Evolutionary conservation across 2,888 invertebrate genomes (phyloP).

Genomic region (Phorcus lineatus): DNA sequence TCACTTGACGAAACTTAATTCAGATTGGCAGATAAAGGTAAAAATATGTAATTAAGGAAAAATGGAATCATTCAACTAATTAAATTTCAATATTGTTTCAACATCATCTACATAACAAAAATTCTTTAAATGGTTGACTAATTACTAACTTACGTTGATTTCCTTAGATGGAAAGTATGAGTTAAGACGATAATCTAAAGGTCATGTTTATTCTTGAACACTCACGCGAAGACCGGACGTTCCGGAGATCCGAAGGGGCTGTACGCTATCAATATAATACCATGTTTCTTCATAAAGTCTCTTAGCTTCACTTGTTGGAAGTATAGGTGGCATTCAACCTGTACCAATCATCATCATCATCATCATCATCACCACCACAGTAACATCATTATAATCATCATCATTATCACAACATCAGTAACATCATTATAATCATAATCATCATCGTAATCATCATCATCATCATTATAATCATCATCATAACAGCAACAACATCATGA

Average conservation of each 20-base stretch:
- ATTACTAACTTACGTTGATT: no score
- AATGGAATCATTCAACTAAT: no score
- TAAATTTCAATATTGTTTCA: no score
- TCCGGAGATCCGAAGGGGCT: constrained; percentile 37
- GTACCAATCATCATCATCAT: neutral
- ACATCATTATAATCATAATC: neutral
- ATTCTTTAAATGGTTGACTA: no score
- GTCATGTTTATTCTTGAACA: neutral
- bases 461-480: no score
- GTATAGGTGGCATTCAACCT: constrained; percentile 42
- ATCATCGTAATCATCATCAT: neutral
- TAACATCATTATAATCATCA: neutral
- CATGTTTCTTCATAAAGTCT: constrained; percentile 28
- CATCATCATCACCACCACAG: neutral
- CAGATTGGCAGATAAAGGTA: no score
- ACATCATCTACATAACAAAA: no score
- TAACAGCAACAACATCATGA: no score
- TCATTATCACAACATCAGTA: neutral
- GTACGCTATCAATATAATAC: constrained; percentile 33
- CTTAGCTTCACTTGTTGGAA: constrained; percentile 37
- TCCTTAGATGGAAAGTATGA: no score
- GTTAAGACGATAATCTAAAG: no score
- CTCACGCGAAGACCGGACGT: constrained; percentile 31
- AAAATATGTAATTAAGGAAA: no score
- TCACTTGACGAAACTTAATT: no score